Evolutionary conservation across 2,888 invertebrate genomes (phyloP).

Genomic region (Eupithecia exiguata): DNA sequence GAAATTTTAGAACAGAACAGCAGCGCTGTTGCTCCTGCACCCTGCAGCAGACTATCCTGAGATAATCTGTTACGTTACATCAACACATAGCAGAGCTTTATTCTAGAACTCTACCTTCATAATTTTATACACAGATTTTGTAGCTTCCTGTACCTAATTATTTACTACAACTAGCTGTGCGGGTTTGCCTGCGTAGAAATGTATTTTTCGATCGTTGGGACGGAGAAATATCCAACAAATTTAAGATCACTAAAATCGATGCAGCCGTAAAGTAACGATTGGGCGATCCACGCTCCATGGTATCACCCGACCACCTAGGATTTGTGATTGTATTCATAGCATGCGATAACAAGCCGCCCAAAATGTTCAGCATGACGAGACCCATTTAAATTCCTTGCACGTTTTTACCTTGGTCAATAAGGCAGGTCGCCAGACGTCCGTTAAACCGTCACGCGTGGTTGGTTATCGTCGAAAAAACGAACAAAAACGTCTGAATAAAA

Average conservation of each 20-base stretch:
- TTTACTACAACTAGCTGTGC: no score
- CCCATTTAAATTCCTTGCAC: constrained; percentile 44
- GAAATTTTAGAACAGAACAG: not conserved
- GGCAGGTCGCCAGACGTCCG: constrained; percentile 62
- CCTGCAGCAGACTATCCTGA: not conserved
- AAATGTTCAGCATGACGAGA: constrained; percentile 12
- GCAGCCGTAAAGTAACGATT: not conserved
- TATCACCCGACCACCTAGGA: not conserved
- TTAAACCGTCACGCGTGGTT: constrained; percentile 57
- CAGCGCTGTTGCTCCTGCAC: not conserved
- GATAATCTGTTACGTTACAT: no score
- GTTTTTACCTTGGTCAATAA: constrained; percentile 48
- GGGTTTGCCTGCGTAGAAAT: not conserved
- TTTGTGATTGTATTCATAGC: not conserved
- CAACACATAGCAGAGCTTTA: no score
- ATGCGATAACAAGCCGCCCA: constrained; percentile 3
- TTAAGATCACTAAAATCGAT: not conserved
- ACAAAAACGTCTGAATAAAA: constrained; percentile 5
- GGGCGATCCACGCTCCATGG: not conserved
- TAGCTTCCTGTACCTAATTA: no score
- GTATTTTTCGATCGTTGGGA: not conserved
- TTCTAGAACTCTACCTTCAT: no score
- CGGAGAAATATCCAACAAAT: not conserved
- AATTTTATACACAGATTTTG: no score
- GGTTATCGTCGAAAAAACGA: constrained; percentile 4